Evolutionary conservation across 2,888 invertebrate genomes (phyloP), one percentile per base, ranked within the genome.

Genomic region (Scaptomyza parva): DNA sequence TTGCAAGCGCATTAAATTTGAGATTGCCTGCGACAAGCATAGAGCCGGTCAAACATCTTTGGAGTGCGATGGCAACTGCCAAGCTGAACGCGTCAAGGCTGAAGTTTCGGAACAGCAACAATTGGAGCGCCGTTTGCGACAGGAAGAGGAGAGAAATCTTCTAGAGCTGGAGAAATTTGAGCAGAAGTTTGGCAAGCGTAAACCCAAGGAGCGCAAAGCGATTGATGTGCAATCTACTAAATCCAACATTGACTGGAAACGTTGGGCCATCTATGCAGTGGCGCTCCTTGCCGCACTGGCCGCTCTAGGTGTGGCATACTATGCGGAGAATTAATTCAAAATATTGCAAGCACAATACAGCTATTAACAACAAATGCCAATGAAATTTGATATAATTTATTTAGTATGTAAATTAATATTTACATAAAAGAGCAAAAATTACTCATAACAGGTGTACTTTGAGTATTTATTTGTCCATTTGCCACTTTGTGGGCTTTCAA

Each of bases 1-100:
- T 30, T 98, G 98, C 90, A 95, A 95, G 76, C 94, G 95, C 62
- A 91, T 96, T 7, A 97, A 95, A 90, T 94, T 94, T 80, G 95
- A 97, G 79, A 92, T 95, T 67, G 92, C 93, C 0, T 97, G 97
- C 80, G 94, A 94, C 77, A 89, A 92, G 37, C 93, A 94, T 28
- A 91, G 93, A 3, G 73, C 76, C 2, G 89, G 90, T 2, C 63
- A 83, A 44, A 76, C 62, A n/a, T 41, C 57, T 12, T 89, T 96
- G 2, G 81, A 89, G 0, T 96, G 96, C 86, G 95, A 96, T 86
- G 93, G 93, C 2, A 90, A 92, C 8, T 97, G 97, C 89, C 89
- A 92, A 51, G 92, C 92, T 14, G 95, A 94, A 72, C 93, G 93
- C 76, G 88, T 92, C 22, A 93, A 93, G 57, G 93, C 93, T n/a